A percentile compares a stretch with the other conserved stretches of the same genome.
phyloP scores from a whole-genome alignment of 1,140 invertebrate genomes.

The Octopus sinensis region DNA sequence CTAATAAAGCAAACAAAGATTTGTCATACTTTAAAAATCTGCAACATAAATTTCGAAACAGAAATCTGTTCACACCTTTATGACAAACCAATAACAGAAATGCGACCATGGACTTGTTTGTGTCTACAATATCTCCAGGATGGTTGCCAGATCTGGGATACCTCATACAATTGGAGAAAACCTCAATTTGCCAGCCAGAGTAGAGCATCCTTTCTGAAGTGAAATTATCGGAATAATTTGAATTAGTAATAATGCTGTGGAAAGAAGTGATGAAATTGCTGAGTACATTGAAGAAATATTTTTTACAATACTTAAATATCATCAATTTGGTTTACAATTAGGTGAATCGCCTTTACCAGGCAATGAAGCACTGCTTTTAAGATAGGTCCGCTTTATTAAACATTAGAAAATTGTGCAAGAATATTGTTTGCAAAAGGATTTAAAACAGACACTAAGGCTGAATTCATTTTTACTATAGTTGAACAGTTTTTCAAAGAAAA shows the following conservation, averaged over 20 bases:
- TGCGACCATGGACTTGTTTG: background rate
- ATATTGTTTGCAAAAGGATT: background rate
- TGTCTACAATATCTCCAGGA: background rate
- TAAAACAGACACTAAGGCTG: background rate
- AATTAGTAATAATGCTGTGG: background rate
- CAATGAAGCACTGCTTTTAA: background rate
- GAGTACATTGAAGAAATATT: background rate
- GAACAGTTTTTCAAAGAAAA: background rate
- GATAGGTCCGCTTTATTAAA: background rate
- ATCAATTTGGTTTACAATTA: background rate
- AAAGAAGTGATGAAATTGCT: background rate
- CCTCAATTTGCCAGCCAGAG: background rate
- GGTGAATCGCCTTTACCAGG: background rate
- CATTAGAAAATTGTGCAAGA: background rate
- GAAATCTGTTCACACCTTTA: background rate
- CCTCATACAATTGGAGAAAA: background rate
- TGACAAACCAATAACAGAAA: background rate
- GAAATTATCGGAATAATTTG: background rate
- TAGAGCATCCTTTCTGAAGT: background rate
- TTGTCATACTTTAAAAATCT: background rate
- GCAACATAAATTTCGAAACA: background rate
- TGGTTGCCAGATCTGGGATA: background rate
- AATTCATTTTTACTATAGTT: background rate
- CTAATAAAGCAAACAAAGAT: conserved; percentile 1
- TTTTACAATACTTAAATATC: background rate